Base-by-base conservation (phyloP, 2,888 invertebrate genomes). In the Sphecodes monilicornis region DNA sequence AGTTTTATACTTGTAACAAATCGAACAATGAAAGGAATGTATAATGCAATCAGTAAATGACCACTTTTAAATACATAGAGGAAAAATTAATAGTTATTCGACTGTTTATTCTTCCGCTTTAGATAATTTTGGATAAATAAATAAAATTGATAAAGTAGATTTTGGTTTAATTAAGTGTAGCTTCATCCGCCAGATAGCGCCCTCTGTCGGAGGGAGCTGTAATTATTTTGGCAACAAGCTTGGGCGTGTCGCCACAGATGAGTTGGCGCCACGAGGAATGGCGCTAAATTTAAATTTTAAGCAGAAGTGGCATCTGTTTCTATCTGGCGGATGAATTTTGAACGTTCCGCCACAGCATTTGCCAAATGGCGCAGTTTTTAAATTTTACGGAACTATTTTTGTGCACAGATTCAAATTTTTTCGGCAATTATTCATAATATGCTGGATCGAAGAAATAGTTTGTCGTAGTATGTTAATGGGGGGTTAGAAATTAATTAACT, bases 401-500 rank as follows among this genome's bases (percentile, higher is more conserved):
- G 22, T 0, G 50, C 22, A 10, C 22, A 50, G 18, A 50, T 50
- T 50, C 4, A 46, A 22, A 46, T 46, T 46, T 22, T 50, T 22
- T 22, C 50, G 1, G 2, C 8, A 3, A 22, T 50, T 22, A 22
- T 50, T 22, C 22, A 22, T n/a, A 0, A 0, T 10, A 0, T 22
- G 22, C 50, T 10, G 22, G 22, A 50, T n/a, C 8, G 10, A 1
- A 1, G 0, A 50, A 22, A 50, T 50, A 2, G 22, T 50, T 50
- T 10, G 8, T 10, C 16, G 10, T 54, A 39, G 13, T 39, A 26
- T 72, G 11, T 76, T 82, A 16, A 18, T 75, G 68, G 76, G 60
- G 82, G 78, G 71, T 77, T 46, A 29, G 73, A 69, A 68, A 76
- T 74, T n/a, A 85, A 88, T 73, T 36, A 84, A 85, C 72, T 79